Percentiles rank a stretch among this genome's conserved stretches.
Evolutionary conservation across 2,888 invertebrate species (phyloP).

Genomic region (Leptopilina drosophilae): DNA sequence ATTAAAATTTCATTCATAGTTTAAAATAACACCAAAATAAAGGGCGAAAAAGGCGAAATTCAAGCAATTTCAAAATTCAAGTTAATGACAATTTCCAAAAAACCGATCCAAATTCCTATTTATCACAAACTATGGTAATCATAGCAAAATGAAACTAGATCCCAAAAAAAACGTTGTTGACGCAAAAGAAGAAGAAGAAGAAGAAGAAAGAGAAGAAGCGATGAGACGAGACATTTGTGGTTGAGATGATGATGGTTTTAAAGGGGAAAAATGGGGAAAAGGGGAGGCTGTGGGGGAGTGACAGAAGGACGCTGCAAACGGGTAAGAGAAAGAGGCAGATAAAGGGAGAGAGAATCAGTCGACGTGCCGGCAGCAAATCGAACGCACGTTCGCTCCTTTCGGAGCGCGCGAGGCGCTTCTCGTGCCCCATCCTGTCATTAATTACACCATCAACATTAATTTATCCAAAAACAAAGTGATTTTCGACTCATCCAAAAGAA

Average conservation of each 20-base stretch:
- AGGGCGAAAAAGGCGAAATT: no score
- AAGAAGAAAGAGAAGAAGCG: background rate
- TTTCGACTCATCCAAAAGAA: background rate
- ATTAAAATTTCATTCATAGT: no score
- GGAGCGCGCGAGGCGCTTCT: slow-evolving; percentile 54
- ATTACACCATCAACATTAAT: slow-evolving; percentile 11
- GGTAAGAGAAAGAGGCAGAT: slow-evolving; percentile 44
- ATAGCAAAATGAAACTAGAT: no score
- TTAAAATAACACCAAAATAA: no score
- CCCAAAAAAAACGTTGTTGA: background rate
- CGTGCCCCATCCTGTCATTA: slow-evolving; percentile 32
- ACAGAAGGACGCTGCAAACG: slow-evolving; percentile 51
- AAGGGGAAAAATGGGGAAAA: background rate
- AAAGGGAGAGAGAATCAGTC: slow-evolving; percentile 57
- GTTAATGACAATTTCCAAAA: no score
- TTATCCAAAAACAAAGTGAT: slow-evolving; percentile 8
- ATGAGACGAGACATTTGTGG: slow-evolving; percentile 16
- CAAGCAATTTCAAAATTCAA: no score
- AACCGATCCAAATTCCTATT: no score
- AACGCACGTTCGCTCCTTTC: slow-evolving; percentile 59
- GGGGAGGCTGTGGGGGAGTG: background rate
- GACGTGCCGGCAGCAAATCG: slow-evolving; percentile 60
- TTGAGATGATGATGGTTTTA: slow-evolving; percentile 22
- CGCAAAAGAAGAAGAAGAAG: no score
- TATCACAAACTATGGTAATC: no score